Percentiles rank a stretch among this genome's conserved stretches.
phyloP scores from a whole-genome alignment of 2,888 invertebrate species.

The Dasypolia templi region DNA sequence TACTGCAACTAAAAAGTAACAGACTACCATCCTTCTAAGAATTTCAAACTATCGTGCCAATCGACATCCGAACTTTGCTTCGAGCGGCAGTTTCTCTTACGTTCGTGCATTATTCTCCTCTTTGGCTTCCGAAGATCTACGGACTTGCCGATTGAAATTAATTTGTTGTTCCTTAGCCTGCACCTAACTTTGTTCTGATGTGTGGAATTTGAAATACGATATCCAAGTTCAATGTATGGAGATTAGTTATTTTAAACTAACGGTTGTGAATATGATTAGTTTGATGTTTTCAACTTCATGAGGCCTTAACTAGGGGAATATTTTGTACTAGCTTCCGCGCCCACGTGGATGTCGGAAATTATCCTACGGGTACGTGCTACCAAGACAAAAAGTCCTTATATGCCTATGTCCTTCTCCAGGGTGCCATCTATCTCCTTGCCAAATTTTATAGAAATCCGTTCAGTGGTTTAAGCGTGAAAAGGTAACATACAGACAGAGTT shows the following conservation, averaged over 20 bases:
- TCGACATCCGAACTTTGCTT: conserved; percentile 50
- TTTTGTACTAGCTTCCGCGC: no score
- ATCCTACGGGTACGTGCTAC: no score
- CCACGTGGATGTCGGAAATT: no score
- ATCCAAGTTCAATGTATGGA: conserved; percentile 26
- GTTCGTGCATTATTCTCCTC: conserved; percentile 48
- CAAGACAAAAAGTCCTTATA: no score
- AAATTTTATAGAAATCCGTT: no score
- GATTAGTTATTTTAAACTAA: conserved; percentile 31
- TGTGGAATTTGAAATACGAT: conserved; percentile 45
- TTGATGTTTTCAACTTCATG: neutral
- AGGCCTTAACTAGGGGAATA: neutral
- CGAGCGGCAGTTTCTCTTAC: conserved; percentile 43
- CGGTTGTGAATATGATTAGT: neutral
- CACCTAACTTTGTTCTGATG: conserved; percentile 16
- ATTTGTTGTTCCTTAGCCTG: conserved; percentile 50
- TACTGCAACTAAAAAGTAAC: conserved; percentile 28
- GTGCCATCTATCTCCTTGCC: no score
- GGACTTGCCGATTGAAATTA: conserved; percentile 52
- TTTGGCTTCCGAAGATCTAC: conserved; percentile 40
- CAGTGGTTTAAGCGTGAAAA: no score
- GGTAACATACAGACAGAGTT: no score
- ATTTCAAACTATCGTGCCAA: conserved; percentile 43
- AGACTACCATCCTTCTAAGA: no score
- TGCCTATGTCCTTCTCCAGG: no score